Base-by-base conservation (phyloP, 1,140 invertebrate genomes). In the Drosophila equinoxialis region DNA sequence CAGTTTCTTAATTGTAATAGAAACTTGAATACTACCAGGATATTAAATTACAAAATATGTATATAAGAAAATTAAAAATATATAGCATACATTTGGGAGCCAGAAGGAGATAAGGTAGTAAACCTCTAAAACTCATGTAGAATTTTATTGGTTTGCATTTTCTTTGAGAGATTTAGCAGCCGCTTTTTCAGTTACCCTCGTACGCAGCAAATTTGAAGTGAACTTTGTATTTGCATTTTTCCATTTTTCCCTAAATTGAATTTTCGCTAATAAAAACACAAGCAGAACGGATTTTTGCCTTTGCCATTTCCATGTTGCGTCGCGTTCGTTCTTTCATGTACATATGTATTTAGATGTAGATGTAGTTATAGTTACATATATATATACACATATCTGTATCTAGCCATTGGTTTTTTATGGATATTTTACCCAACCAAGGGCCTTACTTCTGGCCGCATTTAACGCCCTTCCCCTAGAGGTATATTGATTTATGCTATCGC, bases 401-500 rank as follows among this genome's bases (percentile, higher is more conserved):
- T 51, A 51, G 45, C 23, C 7, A n/a, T 14, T 55, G 30, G 61
- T 39, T 42, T 37, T 33, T 61, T 23, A 6, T 26, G 35, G 30
- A 11, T 55, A 64, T 62, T 72, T 55, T 4, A 20, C 42, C 37
- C 39, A 35, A 23, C 58, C 59, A 41, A 64, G 70, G 65, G 51
- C 42, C 45, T 41, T 59, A 48, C 45, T 20, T 4, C 45, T 17
- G 14, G 0, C 45, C 10, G 37, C 2, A 39, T 13, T 39, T 37
- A 37, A 37, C 35, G 17, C 45, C 14, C 45, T 7, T 3, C 45
- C 45, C 45, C 45, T 51, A 61, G 68, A 55, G 64, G 45, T 70
- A 23, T 87, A 87, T 87, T 87, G 83, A 87, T 87, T 87, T 89
- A 80, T 83, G 84, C 60, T 83, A 71, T 77, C 70, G 48, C 76